Conservation (phyloP, 1,140 invertebrate genomes). For the Cydia amplana region DNA sequence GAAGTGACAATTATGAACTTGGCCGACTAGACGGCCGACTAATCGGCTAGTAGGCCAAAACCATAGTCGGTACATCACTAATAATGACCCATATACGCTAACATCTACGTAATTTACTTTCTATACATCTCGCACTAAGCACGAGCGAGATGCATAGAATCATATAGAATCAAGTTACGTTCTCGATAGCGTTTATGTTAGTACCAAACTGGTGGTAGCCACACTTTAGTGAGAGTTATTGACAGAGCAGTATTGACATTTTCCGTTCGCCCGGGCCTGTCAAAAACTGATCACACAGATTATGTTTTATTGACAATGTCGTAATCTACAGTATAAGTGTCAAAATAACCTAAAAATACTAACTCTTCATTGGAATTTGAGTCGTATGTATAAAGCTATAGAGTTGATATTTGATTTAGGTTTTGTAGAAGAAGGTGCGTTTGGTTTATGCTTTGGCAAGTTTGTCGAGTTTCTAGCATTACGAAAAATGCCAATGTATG, state of each 20-base stretch:
- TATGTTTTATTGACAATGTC: conserved; percentile 14
- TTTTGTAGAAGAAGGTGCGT: background rate
- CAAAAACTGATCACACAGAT: conserved; percentile 24
- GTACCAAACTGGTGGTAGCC: no score
- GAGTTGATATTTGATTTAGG: background rate
- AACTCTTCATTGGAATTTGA: background rate
- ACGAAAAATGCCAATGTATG: conserved; percentile 24
- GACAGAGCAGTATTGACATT: background rate
- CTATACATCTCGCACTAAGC: no score
- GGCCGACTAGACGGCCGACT: no score
- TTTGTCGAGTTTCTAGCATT: conserved; percentile 22
- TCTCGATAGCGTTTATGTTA: no score
- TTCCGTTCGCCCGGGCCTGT: background rate
- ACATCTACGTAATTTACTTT: no score
- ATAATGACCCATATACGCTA: no score
- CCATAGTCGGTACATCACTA: no score
- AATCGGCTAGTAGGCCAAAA: no score
- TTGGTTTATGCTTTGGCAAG: background rate
- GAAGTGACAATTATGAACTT: no score
- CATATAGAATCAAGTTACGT: no score
- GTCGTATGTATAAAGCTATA: background rate
- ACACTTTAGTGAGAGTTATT: conserved; percentile 12
- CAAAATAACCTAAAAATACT: background rate
- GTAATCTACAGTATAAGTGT: background rate
- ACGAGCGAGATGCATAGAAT: no score